Conservation (phyloP, 2,113 vertebrate genomes). For the Hemicordylus capensis region DNA sequence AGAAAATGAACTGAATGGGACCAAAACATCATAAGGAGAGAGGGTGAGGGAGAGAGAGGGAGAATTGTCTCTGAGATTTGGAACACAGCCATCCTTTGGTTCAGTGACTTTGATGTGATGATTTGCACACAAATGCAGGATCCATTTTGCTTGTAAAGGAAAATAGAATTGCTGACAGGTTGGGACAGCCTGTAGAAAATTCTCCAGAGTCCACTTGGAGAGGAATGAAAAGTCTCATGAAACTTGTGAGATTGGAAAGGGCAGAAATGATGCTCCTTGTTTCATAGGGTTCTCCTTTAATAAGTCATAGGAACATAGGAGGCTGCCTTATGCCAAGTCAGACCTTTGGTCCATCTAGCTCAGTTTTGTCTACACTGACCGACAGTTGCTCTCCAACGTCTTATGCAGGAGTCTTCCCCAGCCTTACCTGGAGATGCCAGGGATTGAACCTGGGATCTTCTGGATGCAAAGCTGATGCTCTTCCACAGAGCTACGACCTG, state of each 20-base stretch:
- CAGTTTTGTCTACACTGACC: too few species aligned
- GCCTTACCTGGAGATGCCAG: too few species aligned
- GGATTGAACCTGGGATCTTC: too few species aligned
- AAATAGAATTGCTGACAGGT: fast-evolving
- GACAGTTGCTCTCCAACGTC: too few species aligned
- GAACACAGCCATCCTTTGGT: not conserved
- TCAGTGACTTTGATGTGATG: not conserved
- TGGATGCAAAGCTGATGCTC: too few species aligned
- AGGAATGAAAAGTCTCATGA: fast-evolving
- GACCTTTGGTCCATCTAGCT: too few species aligned
- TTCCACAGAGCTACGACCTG: too few species aligned
- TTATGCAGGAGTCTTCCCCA: too few species aligned
- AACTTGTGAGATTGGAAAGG: not conserved
- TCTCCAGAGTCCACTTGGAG: not conserved
- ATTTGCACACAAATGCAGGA: not conserved
- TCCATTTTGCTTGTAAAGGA: not conserved
- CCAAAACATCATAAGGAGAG: too few species aligned
- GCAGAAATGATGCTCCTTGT: not conserved
- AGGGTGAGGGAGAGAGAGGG: not conserved
- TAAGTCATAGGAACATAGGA: not conserved
- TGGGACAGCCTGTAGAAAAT: fast-evolving
- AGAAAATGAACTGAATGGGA: not conserved
- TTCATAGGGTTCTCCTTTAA: not conserved
- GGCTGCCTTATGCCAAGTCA: too few species aligned
- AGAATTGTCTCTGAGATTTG: not conserved